Percentiles rank a stretch among this genome's conserved stretches.
Evolutionary conservation across 2,888 invertebrate genomes (phyloP).

Genomic region (Pocota personata): DNA sequence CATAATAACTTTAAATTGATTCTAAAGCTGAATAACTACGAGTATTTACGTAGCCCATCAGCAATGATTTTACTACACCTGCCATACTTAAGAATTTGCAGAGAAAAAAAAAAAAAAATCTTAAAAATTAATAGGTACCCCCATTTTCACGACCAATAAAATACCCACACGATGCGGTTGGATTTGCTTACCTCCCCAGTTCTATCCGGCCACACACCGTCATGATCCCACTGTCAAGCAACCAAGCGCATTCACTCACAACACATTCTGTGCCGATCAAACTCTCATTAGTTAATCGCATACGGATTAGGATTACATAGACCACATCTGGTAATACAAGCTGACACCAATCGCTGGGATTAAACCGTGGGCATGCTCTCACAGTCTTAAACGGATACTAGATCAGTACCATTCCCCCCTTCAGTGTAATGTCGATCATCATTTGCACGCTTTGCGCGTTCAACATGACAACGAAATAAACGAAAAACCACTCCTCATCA

Average conservation of each 20-base stretch:
- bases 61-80: no score
- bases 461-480: constrained; percentile 48
- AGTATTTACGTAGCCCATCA: no score
- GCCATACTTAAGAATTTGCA: no score
- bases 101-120: no score
- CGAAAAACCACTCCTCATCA: constrained; percentile 25
- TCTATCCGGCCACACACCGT: constrained; percentile 5
- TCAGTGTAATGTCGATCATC: constrained; percentile 64
- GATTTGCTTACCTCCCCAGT: neutral
- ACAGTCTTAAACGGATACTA: constrained; percentile 36
- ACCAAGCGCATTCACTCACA: neutral
- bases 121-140: neutral
- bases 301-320: constrained; percentile 39
- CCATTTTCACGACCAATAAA: neutral
- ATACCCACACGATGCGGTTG: neutral
- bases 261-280: neutral
- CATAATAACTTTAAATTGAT: no score
- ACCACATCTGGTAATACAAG: constrained; percentile 53
- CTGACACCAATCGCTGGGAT: constrained; percentile 59
- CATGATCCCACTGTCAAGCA: neutral
- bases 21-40: no score
- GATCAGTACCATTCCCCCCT: neutral
- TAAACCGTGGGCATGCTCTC: constrained; percentile 59
- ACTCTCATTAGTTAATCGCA: constrained; percentile 22
- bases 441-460: constrained; percentile 62